phyloP scores from a whole-genome alignment of 2,113 vertebrate genomes.

The Clarias macrocephalus region DNA sequence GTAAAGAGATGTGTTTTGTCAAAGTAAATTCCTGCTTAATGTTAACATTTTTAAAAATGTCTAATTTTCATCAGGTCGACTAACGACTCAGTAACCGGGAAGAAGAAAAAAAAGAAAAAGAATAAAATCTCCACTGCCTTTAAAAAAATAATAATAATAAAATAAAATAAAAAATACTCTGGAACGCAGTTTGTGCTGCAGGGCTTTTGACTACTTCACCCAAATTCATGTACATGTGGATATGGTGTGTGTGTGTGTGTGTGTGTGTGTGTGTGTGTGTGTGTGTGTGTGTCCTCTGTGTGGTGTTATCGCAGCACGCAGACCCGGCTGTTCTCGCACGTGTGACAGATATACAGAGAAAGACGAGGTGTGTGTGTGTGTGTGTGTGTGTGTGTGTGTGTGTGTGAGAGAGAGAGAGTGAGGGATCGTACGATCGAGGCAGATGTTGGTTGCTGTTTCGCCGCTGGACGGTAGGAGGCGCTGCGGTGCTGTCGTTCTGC shows the following conservation, averaged over 20 bases:
- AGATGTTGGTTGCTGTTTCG: constrained; percentile 10
- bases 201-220: background rate
- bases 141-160: background rate
- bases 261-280: constrained; percentile 8
- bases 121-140: background rate
- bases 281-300: background rate
- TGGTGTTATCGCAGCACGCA: constrained; percentile 24
- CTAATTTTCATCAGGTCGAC: background rate
- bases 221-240: background rate
- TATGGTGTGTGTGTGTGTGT: background rate
- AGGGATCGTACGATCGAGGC: too few relatives aligned
- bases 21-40: background rate
- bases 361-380: background rate
- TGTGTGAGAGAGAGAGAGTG: background rate
- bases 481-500: constrained; percentile 31
- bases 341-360: constrained; percentile 25
- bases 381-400: background rate
- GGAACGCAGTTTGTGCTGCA: background rate
- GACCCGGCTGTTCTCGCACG: constrained; percentile 4
- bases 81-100: background rate
- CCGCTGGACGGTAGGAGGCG: constrained; percentile 20
- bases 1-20: background rate
- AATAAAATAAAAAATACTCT: background rate
- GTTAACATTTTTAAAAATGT: background rate
- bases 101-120: too few relatives aligned